Percentiles rank a stretch among this genome's conserved stretches.
Conservation (phyloP, 2,888 invertebrate species). For the Empis livida region DNA sequence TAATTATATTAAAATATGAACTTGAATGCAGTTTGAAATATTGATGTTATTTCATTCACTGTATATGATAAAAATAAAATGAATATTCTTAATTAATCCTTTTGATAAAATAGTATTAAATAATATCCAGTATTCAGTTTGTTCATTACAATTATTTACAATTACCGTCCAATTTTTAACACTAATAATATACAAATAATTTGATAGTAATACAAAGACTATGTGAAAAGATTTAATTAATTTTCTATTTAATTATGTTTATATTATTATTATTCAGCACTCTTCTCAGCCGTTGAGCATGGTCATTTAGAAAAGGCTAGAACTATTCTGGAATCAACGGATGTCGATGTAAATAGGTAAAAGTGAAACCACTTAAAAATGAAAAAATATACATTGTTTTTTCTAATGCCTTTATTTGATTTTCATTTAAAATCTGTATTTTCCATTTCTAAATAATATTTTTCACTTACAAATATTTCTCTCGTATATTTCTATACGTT, state of each 20-base stretch:
- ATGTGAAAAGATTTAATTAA: too few relatives aligned
- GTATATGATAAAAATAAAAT: too few relatives aligned
- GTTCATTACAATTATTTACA: not conserved
- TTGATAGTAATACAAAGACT: too few relatives aligned
- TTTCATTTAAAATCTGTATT: not conserved
- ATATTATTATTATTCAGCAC: conserved; percentile 55
- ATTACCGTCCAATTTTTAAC: not conserved
- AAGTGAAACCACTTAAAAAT: conserved; percentile 10
- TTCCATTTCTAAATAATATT: too few relatives aligned
- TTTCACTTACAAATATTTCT: not conserved
- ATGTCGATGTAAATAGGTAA: conserved; percentile 89
- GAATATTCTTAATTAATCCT: too few relatives aligned
- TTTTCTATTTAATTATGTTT: too few relatives aligned
- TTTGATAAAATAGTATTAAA: too few relatives aligned
- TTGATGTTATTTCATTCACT: too few relatives aligned
- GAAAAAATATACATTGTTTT: not conserved
- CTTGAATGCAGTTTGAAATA: too few relatives aligned
- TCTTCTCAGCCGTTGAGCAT: conserved; percentile 92
- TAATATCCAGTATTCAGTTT: too few relatives aligned
- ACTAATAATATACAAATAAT: too few relatives aligned
- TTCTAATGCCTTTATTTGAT: not conserved
- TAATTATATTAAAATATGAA: too few relatives aligned
- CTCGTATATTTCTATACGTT: not conserved
- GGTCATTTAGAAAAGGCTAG: conserved; percentile 86
- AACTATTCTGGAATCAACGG: conserved; percentile 81